phyloP scores from a whole-genome alignment of 2,888 invertebrate genomes.

The Dasysyrphus albostriatus region DNA sequence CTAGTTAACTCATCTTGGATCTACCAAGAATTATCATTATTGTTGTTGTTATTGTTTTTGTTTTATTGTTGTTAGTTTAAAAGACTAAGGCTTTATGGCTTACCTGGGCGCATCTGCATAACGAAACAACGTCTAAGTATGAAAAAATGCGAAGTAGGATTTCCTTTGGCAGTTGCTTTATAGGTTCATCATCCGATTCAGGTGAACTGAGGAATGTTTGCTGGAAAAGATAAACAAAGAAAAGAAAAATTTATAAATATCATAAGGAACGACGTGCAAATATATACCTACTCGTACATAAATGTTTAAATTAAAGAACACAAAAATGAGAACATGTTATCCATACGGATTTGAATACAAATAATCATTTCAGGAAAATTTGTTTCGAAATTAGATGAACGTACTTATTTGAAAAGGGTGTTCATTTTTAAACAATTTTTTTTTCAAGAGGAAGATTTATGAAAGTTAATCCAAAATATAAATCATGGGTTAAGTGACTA shows the following conservation, averaged over 20 bases:
- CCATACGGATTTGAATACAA: background rate
- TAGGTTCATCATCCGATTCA: conserved; percentile 84
- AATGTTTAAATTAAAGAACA: conserved; percentile 2
- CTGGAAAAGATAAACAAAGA: conserved; percentile 77
- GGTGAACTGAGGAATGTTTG: conserved; percentile 84
- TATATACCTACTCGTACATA: background rate
- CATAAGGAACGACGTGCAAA: background rate
- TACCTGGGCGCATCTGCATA: conserved; percentile 98
- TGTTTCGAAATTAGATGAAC: background rate
- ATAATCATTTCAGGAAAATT: background rate
- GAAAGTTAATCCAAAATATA: no score
- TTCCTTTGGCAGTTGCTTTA: conserved; percentile 96
- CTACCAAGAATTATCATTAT: conserved; percentile 23
- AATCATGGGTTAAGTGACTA: no score
- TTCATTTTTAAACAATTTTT: no score
- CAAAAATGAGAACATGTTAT: background rate
- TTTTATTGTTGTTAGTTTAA: background rate
- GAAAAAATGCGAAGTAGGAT: conserved; percentile 96
- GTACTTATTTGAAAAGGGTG: background rate
- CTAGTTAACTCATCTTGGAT: conserved; percentile 62
- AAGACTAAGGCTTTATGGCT: conserved; percentile 79
- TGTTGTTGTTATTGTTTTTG: background rate
- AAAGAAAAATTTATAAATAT: conserved; percentile 24
- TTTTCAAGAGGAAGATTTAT: background rate
- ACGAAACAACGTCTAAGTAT: conserved; percentile 96